Percentiles rank a stretch among this genome's conserved stretches.
Evolutionary conservation across 2,113 vertebrate species (phyloP).

Genomic region (Thomomys bottae): DNA sequence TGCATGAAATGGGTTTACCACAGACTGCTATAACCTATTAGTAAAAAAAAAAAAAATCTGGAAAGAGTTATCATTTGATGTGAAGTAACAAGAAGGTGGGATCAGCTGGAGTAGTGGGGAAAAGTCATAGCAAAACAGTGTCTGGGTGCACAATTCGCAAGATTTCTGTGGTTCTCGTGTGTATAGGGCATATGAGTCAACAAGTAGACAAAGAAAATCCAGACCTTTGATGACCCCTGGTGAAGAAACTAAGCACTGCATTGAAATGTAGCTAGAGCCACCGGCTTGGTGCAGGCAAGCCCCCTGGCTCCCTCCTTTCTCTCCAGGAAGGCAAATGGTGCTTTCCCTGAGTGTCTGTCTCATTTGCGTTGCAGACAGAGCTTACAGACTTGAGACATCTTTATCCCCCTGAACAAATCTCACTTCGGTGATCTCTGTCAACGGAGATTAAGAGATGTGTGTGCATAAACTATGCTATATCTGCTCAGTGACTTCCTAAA

Average conservation of each 20-base stretch:
- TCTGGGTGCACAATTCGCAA: slow-evolving; percentile 41
- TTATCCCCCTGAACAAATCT: slow-evolving; percentile 12
- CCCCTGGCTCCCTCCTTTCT: not conserved
- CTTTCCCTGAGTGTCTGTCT: not conserved
- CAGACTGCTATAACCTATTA: not conserved
- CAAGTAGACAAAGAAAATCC: slow-evolving; percentile 86
- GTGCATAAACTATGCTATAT: not conserved
- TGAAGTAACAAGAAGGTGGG: not conserved
- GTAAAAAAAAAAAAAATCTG: slow-evolving; percentile 34
- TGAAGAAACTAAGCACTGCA: slow-evolving; percentile 91
- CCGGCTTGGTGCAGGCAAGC: slow-evolving; percentile 33
- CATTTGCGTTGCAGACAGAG: not conserved
- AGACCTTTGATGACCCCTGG: slow-evolving; percentile 93
- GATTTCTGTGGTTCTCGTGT: slow-evolving; percentile 59
- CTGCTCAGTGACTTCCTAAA: not conserved
- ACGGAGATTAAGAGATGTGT: not conserved
- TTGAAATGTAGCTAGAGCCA: slow-evolving; percentile 74
- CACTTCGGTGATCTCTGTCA: not conserved
- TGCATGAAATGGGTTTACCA: not conserved
- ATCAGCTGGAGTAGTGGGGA: not conserved
- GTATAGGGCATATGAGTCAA: slow-evolving; percentile 69
- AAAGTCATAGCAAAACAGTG: not conserved
- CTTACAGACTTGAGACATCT: slow-evolving; percentile 25
- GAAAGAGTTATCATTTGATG: not conserved
- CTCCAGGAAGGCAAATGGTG: not conserved